Base-by-base conservation (phyloP, 1,140 invertebrate genomes). In the Drosophila parabipectinata region DNA sequence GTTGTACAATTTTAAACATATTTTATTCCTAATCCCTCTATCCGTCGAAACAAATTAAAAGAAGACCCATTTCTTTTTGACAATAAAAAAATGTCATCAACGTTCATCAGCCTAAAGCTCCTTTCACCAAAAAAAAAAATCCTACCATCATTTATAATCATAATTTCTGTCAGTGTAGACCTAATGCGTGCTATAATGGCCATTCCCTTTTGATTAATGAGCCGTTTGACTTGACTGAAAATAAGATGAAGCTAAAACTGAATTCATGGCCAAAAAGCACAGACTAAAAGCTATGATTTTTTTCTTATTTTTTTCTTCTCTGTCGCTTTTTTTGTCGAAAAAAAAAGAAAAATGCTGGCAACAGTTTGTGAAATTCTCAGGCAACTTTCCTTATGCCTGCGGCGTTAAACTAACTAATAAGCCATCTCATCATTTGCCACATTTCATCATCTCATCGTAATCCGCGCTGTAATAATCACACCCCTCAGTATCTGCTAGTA, bases 121-220 rank as follows among this genome's bases (percentile, higher is more conserved):
- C 5, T 45, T 37, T 48, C 5, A 4, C 2, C 32, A 34, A 34
- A 34, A 10, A 34, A 34, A 10, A 3, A 10, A 15, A 3, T 21
- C 21, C n/a, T 32, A 1, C 12, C 18, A 8, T 44, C 3, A 18
- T 14, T 12, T 15, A 1, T 7, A 15, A 57, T 2, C 9, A 7
- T 26, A 34, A 37, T 74, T 74, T 59, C 8, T 44, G 4, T 0
- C 28, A 60, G 73, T 75, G 73, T 47, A 60, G 1, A n/a, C 54
- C 56, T 69, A 74, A 78, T 79, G 79, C 71, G 54, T 58, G 28
- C 50, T 67, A 47, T 72, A 76, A 84, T 76, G 77, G 52, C 61
- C 72, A 55, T 54, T 62, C 26, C 66, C 69, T 45, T 72, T 84
- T 84, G 81, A 84, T 85, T 87, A 85, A 85, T 87, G 81, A 87